A percentile compares a stretch with the other conserved stretches of the same genome.
phyloP scores from a whole-genome alignment of 2,113 vertebrate genomes.

The Lonchura striata region DNA sequence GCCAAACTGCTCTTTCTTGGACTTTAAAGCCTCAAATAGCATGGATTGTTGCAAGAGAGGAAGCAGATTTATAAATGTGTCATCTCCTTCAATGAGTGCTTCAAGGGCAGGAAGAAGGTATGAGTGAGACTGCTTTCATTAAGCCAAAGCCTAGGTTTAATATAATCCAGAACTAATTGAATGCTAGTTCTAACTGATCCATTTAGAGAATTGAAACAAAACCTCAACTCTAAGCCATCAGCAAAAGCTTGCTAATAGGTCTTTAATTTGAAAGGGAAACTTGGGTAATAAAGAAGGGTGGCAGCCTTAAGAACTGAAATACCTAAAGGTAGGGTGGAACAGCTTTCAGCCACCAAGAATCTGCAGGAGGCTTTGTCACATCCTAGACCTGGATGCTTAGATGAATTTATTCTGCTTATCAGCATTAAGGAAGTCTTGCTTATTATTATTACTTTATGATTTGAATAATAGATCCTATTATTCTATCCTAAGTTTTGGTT shows the following conservation, averaged over 20 bases:
- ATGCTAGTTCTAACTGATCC: background rate
- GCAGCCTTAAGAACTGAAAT: background rate
- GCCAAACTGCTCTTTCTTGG: background rate
- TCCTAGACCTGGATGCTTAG: background rate
- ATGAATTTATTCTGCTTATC: background rate
- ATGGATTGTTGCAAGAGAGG: background rate
- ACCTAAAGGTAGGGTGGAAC: background rate
- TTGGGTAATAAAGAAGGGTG: background rate
- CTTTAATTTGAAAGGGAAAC: background rate
- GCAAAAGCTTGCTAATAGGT: background rate
- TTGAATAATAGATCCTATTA: background rate
- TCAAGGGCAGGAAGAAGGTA: background rate
- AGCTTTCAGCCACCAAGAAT: background rate
- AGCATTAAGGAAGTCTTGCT: background rate
- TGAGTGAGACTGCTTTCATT: background rate
- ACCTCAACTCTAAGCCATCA: background rate
- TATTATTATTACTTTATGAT: background rate
- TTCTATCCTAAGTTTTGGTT: background rate
- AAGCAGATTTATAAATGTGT: background rate
- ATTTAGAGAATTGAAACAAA: background rate
- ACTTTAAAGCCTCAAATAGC: background rate
- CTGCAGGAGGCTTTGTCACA: background rate
- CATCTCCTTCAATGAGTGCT: background rate
- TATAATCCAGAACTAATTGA: background rate
- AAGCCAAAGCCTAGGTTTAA: background rate